phyloP scores from a whole-genome alignment of 2,113 vertebrate genomes.

The Apteryx owenii region DNA sequence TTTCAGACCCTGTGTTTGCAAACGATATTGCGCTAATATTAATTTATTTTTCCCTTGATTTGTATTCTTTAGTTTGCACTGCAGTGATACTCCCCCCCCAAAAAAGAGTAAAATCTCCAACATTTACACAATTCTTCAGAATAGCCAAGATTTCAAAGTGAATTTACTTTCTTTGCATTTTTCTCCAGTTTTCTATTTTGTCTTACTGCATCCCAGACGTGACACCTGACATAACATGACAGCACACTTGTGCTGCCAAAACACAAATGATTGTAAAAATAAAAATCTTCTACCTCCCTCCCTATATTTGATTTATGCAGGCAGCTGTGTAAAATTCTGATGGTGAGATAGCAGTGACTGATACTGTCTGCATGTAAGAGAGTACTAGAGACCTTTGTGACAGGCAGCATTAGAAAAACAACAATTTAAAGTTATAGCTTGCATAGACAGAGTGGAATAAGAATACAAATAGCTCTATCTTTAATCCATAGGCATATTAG shows the following conservation, averaged over 20 bases:
- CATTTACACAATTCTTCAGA: not conserved
- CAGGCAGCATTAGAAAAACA: not conserved
- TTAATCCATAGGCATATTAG: not conserved
- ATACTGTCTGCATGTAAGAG: not conserved
- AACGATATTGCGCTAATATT: not conserved
- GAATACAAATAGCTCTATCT: not conserved
- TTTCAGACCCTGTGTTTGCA: not conserved
- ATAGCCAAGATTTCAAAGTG: not conserved
- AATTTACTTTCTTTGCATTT: not conserved
- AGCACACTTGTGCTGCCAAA: slow-evolving; percentile 12
- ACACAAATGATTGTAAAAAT: not conserved
- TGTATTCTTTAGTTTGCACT: not conserved
- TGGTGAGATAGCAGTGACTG: not conserved
- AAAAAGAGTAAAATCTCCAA: not conserved
- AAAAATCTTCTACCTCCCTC: not conserved
- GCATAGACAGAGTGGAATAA: not conserved
- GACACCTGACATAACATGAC: not conserved
- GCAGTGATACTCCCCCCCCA: not conserved
- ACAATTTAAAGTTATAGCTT: not conserved
- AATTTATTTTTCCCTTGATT: not conserved
- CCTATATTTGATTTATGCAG: not conserved
- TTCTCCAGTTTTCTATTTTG: not conserved
- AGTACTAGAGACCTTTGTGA: not conserved
- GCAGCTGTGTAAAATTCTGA: not conserved
- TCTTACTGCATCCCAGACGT: not conserved